A percentile compares a stretch with the other conserved stretches of the same genome.
phyloP scores from a whole-genome alignment of 2,888 invertebrate genomes.

The Hydroisotoma schaefferi region DNA sequence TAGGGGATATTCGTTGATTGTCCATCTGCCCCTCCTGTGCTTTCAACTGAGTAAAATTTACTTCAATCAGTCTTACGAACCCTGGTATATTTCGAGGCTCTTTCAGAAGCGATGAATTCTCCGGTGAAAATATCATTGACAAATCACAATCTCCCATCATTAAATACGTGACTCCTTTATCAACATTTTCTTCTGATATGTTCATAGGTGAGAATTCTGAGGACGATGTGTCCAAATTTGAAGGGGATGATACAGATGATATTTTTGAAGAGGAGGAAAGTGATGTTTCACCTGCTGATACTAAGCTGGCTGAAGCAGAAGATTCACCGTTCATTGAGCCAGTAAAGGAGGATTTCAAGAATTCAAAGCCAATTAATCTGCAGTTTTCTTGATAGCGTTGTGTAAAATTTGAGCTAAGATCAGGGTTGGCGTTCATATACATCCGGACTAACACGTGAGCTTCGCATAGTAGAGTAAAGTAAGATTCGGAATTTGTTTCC shows the following conservation, averaged over 20 bases:
- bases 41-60: conserved; percentile 22
- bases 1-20: conserved; percentile 34
- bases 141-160: conserved; percentile 39
- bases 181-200: conserved; percentile 33
- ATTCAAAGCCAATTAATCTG: conserved; percentile 42
- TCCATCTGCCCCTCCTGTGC: conserved; percentile 18
- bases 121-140: conserved; percentile 39
- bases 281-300: conserved; percentile 6
- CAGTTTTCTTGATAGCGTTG: conserved; percentile 34
- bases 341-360: conserved; percentile 26
- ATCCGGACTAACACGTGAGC: conserved; percentile 63
- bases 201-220: neutral
- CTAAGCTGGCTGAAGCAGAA: conserved; percentile 11
- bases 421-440: conserved; percentile 37
- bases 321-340: neutral
- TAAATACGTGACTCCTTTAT: conserved; percentile 45
- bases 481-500: conserved; percentile 63
- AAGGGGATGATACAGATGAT: neutral
- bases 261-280: conserved; percentile 5
- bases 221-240: neutral
- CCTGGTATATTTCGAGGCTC: conserved; percentile 41
- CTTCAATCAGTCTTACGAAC: conserved; percentile 40
- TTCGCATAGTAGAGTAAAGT: conserved; percentile 68
- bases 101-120: conserved; percentile 28
- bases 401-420: conserved; percentile 19